Evolutionary conservation across 2,797 vertebrate species (phyloP).

Genomic region (Selene dorsalis): DNA sequence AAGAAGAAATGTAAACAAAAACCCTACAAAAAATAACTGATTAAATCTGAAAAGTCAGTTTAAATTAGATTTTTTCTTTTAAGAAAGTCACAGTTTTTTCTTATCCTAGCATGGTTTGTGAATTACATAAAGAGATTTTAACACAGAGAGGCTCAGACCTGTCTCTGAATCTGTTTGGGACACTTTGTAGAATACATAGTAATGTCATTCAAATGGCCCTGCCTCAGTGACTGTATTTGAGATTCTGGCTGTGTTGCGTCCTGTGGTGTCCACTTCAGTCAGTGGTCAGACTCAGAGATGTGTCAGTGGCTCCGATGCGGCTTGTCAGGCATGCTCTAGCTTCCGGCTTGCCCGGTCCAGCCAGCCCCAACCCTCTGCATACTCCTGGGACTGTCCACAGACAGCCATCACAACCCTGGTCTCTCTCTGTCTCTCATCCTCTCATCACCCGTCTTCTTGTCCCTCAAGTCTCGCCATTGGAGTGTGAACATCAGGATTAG

Average conservation of each 20-base stretch:
- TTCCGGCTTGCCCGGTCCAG: conserved; percentile 71
- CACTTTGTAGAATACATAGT: conserved; percentile 38
- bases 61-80: not conserved
- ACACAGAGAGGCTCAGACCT: conserved; percentile 14
- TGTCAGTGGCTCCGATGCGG: conserved; percentile 83
- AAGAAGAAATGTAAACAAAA: conserved; percentile 17
- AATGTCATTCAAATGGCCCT: conserved; percentile 63
- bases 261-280: conserved; percentile 77
- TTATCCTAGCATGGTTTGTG: not conserved
- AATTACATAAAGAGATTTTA: not conserved
- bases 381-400: conserved; percentile 78
- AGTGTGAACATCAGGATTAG: conserved; percentile 81
- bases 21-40: not conserved
- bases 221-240: conserved; percentile 72
- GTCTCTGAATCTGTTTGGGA: conserved; percentile 27
- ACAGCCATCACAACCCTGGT: conserved; percentile 77
- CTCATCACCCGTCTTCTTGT: conserved; percentile 75
- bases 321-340: conserved; percentile 84
- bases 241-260: conserved; percentile 69
- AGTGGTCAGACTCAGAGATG: conserved; percentile 71
- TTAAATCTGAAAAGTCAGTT: not conserved
- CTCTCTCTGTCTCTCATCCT: conserved; percentile 75
- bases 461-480: conserved; percentile 75
- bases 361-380: conserved; percentile 62
- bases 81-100: not conserved